Conservation (phyloP, 2,797 vertebrate genomes). For the Girardinus metallicus region DNA sequence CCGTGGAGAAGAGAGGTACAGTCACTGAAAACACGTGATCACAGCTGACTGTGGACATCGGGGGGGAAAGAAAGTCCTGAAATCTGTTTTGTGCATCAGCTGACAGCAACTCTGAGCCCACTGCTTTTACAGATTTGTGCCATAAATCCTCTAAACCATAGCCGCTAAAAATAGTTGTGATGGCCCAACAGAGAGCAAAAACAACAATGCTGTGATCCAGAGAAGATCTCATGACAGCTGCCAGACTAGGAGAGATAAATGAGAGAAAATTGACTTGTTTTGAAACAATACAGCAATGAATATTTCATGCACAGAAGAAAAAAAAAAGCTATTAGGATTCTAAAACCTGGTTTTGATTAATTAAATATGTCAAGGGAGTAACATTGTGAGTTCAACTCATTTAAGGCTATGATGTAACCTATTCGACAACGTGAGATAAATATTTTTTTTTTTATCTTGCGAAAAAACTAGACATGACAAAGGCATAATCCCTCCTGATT, state of each 20-base stretch:
- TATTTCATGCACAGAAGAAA: slow-evolving; percentile 44
- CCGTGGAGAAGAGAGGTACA: slow-evolving; percentile 90
- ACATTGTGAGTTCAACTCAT: slow-evolving; percentile 11
- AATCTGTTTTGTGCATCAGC: slow-evolving; percentile 11
- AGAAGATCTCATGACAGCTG: slow-evolving; percentile 12
- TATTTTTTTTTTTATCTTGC: background rate
- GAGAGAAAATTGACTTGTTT: slow-evolving; percentile 63
- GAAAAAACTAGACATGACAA: background rate
- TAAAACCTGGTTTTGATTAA: slow-evolving; percentile 53
- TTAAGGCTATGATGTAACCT: slow-evolving; percentile 17
- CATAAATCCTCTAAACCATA: slow-evolving; percentile 34
- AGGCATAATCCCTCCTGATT: background rate
- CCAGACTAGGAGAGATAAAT: slow-evolving; percentile 49
- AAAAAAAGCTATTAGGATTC: slow-evolving; percentile 31
- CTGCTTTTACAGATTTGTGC: slow-evolving; percentile 12
- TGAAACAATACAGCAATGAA: slow-evolving; percentile 53
- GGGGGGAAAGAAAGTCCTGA: slow-evolving; percentile 17
- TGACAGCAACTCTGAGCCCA: slow-evolving; percentile 32
- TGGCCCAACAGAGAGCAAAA: slow-evolving; percentile 24
- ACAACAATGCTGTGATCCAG: slow-evolving; percentile 46
- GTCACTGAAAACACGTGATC: slow-evolving; percentile 26
- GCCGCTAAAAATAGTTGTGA: slow-evolving; percentile 34
- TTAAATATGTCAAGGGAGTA: slow-evolving; percentile 42
- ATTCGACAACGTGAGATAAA: slow-evolving; percentile 15
- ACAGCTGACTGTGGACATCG: slow-evolving; percentile 21